Evolutionary conservation across 1,140 invertebrate species (phyloP).

Genomic region (Pachypsylla venusta): DNA sequence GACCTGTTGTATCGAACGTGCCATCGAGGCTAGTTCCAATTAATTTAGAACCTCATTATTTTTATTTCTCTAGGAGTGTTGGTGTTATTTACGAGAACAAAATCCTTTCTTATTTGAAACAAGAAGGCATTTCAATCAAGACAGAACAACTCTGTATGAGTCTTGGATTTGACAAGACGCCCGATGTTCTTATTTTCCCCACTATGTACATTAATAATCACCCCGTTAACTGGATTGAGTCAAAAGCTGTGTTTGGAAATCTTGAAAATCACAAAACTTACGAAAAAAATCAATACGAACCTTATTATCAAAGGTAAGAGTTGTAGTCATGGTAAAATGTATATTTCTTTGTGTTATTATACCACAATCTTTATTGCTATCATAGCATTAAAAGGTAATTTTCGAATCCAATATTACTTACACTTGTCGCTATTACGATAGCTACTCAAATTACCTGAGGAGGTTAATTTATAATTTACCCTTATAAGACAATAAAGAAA

Average conservation of each 20-base stretch:
- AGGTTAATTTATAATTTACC: too few relatives aligned
- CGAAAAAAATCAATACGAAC: not conserved
- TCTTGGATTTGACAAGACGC: not conserved
- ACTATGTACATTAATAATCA: not conserved
- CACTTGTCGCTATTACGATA: too few relatives aligned
- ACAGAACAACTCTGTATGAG: not conserved
- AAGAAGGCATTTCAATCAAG: not conserved
- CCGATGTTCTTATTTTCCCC: not conserved
- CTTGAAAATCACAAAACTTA: not conserved
- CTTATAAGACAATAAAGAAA: too few relatives aligned
- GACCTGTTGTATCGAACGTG: too few relatives aligned
- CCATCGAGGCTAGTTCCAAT: too few relatives aligned
- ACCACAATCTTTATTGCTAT: too few relatives aligned
- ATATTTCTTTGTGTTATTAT: too few relatives aligned
- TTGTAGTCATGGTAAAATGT: too few relatives aligned
- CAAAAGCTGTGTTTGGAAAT: not conserved
- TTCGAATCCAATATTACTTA: too few relatives aligned
- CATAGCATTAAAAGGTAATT: too few relatives aligned
- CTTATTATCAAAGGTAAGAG: conserved; percentile 6
- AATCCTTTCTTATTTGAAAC: not conserved
- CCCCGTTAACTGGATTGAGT: conserved; percentile 1
- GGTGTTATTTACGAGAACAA: not conserved
- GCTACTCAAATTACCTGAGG: too few relatives aligned
- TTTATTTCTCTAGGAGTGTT: not conserved
- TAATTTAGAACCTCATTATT: too few relatives aligned